phyloP scores from a whole-genome alignment of 1,140 invertebrate species.

The Ruditapes philippinarum region DNA sequence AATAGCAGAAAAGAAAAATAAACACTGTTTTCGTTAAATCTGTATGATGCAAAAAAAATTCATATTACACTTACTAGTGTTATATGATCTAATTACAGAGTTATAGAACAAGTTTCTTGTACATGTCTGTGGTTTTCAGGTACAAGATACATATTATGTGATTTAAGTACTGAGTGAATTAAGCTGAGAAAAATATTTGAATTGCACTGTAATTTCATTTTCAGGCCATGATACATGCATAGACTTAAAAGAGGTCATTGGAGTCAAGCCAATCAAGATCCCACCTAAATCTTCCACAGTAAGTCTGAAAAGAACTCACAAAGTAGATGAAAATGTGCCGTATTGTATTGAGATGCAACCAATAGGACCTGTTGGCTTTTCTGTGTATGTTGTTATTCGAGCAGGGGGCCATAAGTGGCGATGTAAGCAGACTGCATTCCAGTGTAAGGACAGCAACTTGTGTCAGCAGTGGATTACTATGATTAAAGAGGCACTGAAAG shows the following conservation, averaged over 20 bases:
- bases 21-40: too few species aligned
- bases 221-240: conserved; percentile 59
- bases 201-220: too few species aligned
- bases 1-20: too few species aligned
- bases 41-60: too few species aligned
- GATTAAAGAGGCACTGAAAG: conserved; percentile 71
- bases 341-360: conserved; percentile 74
- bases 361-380: conserved; percentile 69
- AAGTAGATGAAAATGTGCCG: conserved; percentile 47
- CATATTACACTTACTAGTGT: too few species aligned
- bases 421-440: conserved; percentile 71
- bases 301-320: conserved; percentile 6
- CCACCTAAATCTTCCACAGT: conserved; percentile 44
- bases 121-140: too few species aligned
- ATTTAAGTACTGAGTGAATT: too few species aligned
- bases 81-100: too few species aligned
- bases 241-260: conserved; percentile 61
- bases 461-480: conserved; percentile 78
- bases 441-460: conserved; percentile 73
- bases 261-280: conserved; percentile 57
- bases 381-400: conserved; percentile 70
- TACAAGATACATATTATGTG: too few species aligned
- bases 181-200: too few species aligned
- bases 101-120: too few species aligned
- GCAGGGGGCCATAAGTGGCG: conserved; percentile 76